These are phyloP conservation scores for Ptiloglossa arizonensis DNA, from an alignment of 1,140 invertebrate genomes.

Conservation along the genomic window DNA sequence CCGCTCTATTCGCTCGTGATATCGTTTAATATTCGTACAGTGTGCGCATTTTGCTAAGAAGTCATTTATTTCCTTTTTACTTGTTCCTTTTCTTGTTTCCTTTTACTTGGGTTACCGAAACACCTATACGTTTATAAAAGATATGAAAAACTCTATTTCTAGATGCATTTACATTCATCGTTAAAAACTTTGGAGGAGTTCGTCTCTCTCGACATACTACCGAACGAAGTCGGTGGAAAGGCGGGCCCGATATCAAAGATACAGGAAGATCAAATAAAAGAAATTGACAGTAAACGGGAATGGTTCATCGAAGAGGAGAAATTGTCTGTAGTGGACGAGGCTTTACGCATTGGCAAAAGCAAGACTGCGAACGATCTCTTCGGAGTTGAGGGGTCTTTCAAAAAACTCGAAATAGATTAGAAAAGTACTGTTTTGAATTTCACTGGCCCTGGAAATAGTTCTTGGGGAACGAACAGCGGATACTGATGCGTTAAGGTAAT, in stretches of 20 bases:
- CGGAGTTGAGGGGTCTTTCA: conserved; percentile 86
- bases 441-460: too few species aligned
- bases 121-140: too few species aligned
- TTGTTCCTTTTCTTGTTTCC: too few species aligned
- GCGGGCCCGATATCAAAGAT: conserved; percentile 71
- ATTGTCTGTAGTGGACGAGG: conserved; percentile 83
- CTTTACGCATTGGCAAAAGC: conserved; percentile 84
- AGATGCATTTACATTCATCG: conserved; percentile 78
- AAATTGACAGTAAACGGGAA: conserved; percentile 80
- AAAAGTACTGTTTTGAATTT: neutral
- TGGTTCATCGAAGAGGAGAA: conserved; percentile 83
- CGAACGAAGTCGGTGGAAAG: conserved; percentile 82
- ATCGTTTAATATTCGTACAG: too few species aligned
- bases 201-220: conserved; percentile 77
- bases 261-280: conserved; percentile 65
- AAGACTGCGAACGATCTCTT: conserved; percentile 85
- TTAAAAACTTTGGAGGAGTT: conserved; percentile 74
- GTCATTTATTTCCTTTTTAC: too few species aligned
- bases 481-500: too few species aligned
- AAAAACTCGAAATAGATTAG: conserved; percentile 88
- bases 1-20: too few species aligned
- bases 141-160: too few species aligned
- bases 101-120: too few species aligned
- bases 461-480: too few species aligned
- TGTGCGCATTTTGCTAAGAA: too few species aligned